A percentile compares a stretch with the other conserved stretches of the same genome.
Conservation (phyloP, 2,797 vertebrate genomes). For the Oreochromis grahami region DNA sequence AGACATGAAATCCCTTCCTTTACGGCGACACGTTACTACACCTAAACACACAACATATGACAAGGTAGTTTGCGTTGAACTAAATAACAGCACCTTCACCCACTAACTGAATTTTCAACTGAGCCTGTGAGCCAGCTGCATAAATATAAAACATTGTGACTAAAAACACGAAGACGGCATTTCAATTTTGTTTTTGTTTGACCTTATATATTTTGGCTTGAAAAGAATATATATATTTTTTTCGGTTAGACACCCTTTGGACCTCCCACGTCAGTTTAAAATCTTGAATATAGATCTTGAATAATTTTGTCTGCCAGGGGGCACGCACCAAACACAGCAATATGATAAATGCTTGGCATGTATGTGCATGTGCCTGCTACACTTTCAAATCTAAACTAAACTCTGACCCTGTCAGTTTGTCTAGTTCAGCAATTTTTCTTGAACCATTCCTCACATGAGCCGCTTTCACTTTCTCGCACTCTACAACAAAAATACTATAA, state of each 20-base stretch:
- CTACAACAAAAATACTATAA: background rate
- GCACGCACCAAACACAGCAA: background rate
- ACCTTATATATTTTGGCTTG: background rate
- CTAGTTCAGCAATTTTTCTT: background rate
- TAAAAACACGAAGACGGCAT: background rate
- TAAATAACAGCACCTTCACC: background rate
- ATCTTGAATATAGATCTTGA: background rate
- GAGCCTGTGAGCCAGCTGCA: background rate
- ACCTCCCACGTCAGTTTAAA: background rate
- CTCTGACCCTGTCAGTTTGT: conserved; percentile 27
- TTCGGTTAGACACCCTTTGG: background rate
- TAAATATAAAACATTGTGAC: background rate
- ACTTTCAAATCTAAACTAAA: conserved; percentile 36
- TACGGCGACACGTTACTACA: background rate
- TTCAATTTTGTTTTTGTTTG: background rate
- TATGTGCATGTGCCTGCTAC: conserved; percentile 3
- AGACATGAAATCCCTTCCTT: background rate
- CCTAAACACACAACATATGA: background rate
- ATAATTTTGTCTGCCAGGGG: accelerated
- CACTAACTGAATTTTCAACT: too few relatives aligned
- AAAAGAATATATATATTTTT: background rate
- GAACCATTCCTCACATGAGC: background rate
- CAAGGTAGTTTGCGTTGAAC: accelerated
- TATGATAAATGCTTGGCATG: conserved; percentile 15
- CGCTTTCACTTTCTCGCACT: background rate